phyloP scores from a whole-genome alignment of 2,888 invertebrate species.

The Brachylomia viminalis region DNA sequence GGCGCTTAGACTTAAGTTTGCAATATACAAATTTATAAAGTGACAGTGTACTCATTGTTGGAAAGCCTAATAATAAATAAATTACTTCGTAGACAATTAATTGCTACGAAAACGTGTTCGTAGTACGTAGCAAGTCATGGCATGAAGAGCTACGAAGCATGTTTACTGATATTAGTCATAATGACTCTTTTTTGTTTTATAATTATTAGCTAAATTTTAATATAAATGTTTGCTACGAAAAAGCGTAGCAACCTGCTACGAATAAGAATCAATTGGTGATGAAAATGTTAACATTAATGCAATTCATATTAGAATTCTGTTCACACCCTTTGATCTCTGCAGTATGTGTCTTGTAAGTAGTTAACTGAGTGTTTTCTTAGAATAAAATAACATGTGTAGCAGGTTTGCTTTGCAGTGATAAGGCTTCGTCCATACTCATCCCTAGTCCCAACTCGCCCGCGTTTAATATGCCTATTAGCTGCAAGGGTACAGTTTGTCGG shows the following conservation, averaged over 20 bases:
- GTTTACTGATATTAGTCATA: neutral
- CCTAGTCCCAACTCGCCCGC: too few species aligned
- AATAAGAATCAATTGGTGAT: constrained; percentile 8
- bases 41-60: too few species aligned
- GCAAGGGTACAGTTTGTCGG: too few species aligned
- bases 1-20: too few species aligned
- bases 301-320: constrained; percentile 34
- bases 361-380: constrained; percentile 7
- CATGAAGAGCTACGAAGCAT: constrained; percentile 23
- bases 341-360: neutral
- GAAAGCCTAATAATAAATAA: too few species aligned
- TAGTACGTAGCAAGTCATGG: constrained; percentile 30
- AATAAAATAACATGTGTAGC: constrained; percentile 16
- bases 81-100: constrained; percentile 32
- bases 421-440: too few species aligned
- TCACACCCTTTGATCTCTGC: constrained; percentile 31
- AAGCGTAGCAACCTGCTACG: constrained; percentile 14
- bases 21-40: too few species aligned
- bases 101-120: constrained; percentile 27
- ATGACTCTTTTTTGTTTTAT: neutral
- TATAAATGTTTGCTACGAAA: constrained; percentile 25
- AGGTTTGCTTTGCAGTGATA: neutral
- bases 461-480: too few species aligned
- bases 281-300: neutral
- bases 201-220: neutral